phyloP scores from a whole-genome alignment of 2,888 invertebrate genomes.

The Chesias legatella region DNA sequence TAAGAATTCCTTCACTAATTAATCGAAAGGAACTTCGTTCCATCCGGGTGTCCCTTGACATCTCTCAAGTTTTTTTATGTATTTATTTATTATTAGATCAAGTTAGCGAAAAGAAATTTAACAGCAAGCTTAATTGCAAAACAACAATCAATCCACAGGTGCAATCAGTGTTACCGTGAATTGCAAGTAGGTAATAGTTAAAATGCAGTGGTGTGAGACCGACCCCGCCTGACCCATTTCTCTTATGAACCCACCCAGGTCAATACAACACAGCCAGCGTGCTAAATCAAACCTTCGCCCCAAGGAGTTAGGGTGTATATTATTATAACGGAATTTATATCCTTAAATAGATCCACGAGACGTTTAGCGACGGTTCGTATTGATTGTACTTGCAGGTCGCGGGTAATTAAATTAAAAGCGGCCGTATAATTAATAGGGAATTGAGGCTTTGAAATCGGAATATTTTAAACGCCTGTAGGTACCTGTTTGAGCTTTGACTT shows the following conservation, averaged over 20 bases:
- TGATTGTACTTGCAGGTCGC: constrained; percentile 48
- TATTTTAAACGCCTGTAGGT: background rate
- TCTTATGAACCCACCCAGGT: constrained; percentile 52
- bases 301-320: constrained; percentile 19
- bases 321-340: constrained; percentile 12
- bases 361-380: constrained; percentile 48
- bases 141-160: constrained; percentile 35
- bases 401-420: constrained; percentile 30
- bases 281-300: constrained; percentile 31
- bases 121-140: constrained; percentile 9
- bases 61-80: too few relatives aligned
- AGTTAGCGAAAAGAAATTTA: background rate
- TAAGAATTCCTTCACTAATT: too few relatives aligned
- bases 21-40: too few relatives aligned
- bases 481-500: background rate
- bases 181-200: constrained; percentile 43
- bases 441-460: constrained; percentile 3
- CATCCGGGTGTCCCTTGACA: too few relatives aligned
- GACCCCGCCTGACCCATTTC: constrained; percentile 67
- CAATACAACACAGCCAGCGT: constrained; percentile 33
- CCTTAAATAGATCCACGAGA: constrained; percentile 61
- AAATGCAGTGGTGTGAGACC: constrained; percentile 57
- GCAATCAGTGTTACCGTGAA: constrained; percentile 25
- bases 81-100: too few relatives aligned
- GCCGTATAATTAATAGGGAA: constrained; percentile 5